These are phyloP conservation scores for Drosophila basisetae DNA, from an alignment of 2,888 invertebrate species.

Conservation along the genomic window DNA sequence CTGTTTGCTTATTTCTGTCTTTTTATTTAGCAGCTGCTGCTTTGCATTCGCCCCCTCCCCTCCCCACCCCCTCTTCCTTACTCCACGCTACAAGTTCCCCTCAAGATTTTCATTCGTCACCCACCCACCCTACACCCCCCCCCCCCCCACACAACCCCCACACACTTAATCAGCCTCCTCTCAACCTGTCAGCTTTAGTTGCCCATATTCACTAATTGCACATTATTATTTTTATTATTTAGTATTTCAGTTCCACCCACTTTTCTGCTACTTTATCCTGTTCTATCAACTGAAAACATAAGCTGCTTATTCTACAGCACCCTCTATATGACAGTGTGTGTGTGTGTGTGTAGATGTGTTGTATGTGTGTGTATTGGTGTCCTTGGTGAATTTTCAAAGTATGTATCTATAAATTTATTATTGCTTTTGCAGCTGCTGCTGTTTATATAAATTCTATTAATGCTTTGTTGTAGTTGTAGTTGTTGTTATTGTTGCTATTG, in stretches of 20 bases:
- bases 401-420: slow-evolving; percentile 43
- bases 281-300: slow-evolving; percentile 56
- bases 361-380: slow-evolving; percentile 12
- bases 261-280: slow-evolving; percentile 9
- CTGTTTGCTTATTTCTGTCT: slow-evolving; percentile 6
- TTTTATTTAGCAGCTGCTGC: slow-evolving; percentile 15
- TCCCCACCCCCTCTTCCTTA: not conserved
- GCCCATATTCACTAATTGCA: slow-evolving; percentile 67
- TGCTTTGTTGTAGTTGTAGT: slow-evolving; percentile 62
- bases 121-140: not conserved
- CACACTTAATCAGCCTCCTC: not conserved
- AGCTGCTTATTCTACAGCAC: slow-evolving; percentile 72
- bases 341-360: slow-evolving; percentile 27
- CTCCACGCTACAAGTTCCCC: not conserved
- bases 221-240: slow-evolving; percentile 46
- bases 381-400: slow-evolving; percentile 32
- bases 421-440: slow-evolving; percentile 36
- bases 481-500: slow-evolving; percentile 60
- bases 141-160: too few relatives aligned
- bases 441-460: slow-evolving; percentile 64
- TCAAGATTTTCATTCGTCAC: not conserved
- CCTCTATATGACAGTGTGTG: slow-evolving; percentile 21
- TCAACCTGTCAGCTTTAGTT: not conserved
- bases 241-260: slow-evolving; percentile 49
- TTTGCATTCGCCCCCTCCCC: not conserved